Evolutionary conservation across 2,888 invertebrate genomes (phyloP), one percentile per base, ranked within the genome.

Genomic region (Phyllotreta cruciferae): DNA sequence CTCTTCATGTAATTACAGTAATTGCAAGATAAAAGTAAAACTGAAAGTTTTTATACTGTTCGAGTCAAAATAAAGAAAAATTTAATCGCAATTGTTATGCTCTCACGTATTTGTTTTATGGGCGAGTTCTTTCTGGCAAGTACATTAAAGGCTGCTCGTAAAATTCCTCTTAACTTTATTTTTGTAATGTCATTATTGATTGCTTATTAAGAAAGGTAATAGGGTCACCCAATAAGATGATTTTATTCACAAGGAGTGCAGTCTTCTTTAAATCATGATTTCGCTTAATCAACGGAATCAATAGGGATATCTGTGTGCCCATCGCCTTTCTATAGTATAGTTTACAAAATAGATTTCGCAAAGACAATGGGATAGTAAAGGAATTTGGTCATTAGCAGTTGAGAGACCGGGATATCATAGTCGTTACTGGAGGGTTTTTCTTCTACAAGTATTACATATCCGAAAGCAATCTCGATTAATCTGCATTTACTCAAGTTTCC

Each of bases 211-310:
- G 44, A 14, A 47, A 13, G 47, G 14, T 47, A 47, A 13, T 47
- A 11, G 24, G 47, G 13, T 47, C 24, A 47, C 13, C n/a, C 11
- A 34, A 47, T 14, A 34, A n/a, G 47, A 47, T 47, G 24, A 13
- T 34, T 34, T 24, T 34, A 47, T 47, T 47, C 24, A 11, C 4
- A 24, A 24, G 47, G 13, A 47, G 34, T 47, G 24, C 47, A 14
- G 24, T 47, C 24, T 47, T 47, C 47, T 14, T 14, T 47, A 34
- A 47, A 47, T 47, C 47, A 47, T 47, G 47, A 47, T 24, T 14
- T 47, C 47, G n/a, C 47, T 35, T 49, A 49, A 49, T 35, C 49
- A 49, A 34, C 49, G 35, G 9, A 49, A 49, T 49, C 49, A 49
- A 49, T 49, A 49, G 49, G 35, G 11, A 49, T 49, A 49, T 49